These are phyloP conservation scores for Cossypha dichroa DNA, from an alignment of 2,797 vertebrate genomes.

Conservation along the genomic window DNA sequence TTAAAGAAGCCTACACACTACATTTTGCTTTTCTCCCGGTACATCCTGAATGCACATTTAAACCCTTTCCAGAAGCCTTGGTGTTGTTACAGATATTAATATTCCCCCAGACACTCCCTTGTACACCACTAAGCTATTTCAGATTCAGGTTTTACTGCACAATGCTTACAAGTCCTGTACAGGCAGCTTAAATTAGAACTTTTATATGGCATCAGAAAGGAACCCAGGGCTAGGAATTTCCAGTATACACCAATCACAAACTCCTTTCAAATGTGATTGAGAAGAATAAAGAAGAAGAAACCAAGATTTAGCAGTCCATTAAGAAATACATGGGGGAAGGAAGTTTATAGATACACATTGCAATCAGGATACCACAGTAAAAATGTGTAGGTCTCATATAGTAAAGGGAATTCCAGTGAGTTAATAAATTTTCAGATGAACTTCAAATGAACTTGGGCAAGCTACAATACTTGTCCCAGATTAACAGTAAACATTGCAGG, in stretches of 20 bases:
- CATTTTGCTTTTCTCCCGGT: background rate
- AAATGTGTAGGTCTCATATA: fast-evolving
- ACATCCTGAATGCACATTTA: background rate
- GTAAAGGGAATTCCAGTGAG: background rate
- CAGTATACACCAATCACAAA: background rate
- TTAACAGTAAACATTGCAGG: background rate
- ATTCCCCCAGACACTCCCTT: background rate
- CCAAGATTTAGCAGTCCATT: background rate
- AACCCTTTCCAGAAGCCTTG: background rate
- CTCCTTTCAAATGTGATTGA: background rate
- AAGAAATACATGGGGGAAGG: background rate
- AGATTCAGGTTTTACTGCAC: background rate
- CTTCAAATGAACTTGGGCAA: background rate
- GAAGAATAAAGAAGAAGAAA: background rate
- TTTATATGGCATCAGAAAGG: background rate
- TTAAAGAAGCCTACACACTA: background rate
- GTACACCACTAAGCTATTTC: background rate
- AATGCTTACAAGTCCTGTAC: background rate
- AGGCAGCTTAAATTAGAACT: background rate
- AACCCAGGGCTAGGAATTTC: background rate
- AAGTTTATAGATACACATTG: background rate
- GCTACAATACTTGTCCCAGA: background rate
- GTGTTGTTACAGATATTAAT: background rate
- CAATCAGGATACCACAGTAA: background rate
- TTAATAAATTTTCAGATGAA: background rate